phyloP scores from a whole-genome alignment of 2,113 vertebrate genomes.

The Drymodes brunneopygia region DNA sequence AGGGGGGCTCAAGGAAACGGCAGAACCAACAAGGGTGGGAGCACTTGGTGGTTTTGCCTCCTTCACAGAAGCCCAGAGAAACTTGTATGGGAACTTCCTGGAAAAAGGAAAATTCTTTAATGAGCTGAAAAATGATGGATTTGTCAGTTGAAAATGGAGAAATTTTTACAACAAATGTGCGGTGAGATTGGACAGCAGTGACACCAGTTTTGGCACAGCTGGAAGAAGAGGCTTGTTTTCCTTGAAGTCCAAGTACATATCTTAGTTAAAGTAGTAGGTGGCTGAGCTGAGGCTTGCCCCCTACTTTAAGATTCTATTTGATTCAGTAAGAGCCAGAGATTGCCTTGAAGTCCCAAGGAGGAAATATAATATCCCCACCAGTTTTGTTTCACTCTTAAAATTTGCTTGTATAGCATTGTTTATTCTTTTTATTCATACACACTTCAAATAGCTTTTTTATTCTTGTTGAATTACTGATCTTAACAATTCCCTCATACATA shows the following conservation, averaged over 20 bases:
- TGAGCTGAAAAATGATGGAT: fast-evolving
- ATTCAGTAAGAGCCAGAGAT: not conserved
- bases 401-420: not conserved
- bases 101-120: not conserved
- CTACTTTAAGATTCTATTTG: not conserved
- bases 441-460: not conserved
- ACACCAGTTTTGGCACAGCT: fast-evolving
- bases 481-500: not conserved
- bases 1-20: not conserved
- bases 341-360: not conserved
- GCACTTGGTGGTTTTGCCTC: not conserved
- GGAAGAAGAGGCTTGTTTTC: not conserved
- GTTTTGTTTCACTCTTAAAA: not conserved
- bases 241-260: not conserved
- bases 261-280: not conserved
- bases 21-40: not conserved
- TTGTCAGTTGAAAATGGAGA: not conserved
- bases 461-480: not conserved
- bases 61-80: not conserved
- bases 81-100: fast-evolving
- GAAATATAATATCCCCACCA: not conserved
- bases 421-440: not conserved
- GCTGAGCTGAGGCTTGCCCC: not conserved
- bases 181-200: not conserved
- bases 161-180: not conserved